Percentiles rank a stretch among this genome's conserved stretches.
These are phyloP conservation scores for Erythrolamprus reginae DNA, from an alignment of 2,113 vertebrate genomes.

Conservation along the genomic window DNA sequence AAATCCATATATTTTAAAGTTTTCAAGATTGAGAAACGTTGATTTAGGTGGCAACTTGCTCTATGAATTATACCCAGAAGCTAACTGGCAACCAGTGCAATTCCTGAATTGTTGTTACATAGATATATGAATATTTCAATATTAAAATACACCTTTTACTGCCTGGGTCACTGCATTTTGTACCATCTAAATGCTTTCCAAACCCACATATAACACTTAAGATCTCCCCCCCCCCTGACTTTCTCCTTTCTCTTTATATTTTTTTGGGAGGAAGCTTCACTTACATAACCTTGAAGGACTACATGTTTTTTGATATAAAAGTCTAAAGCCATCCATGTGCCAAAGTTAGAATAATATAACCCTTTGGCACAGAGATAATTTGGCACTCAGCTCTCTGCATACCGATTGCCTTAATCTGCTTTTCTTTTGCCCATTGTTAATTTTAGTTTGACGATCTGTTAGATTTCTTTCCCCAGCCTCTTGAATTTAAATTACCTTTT, in stretches of 20 bases:
- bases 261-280: neutral
- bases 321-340: conserved; percentile 37
- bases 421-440: conserved; percentile 63
- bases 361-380: conserved; percentile 40
- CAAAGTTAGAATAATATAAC: conserved; percentile 30
- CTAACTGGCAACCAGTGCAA: neutral
- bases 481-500: conserved; percentile 59
- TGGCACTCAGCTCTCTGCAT: conserved; percentile 48
- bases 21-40: neutral
- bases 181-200: neutral
- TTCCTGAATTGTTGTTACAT: neutral
- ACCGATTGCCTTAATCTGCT: conserved; percentile 54
- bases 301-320: conserved; percentile 37
- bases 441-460: neutral
- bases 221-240: neutral
- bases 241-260: neutral
- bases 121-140: neutral
- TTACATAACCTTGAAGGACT: conserved; percentile 27
- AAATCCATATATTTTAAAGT: neutral
- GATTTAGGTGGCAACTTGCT: neutral
- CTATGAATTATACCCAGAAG: neutral
- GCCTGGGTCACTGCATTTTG: neutral
- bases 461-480: conserved; percentile 31
- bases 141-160: neutral
- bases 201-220: neutral